These are phyloP conservation scores for Indri indri DNA, from an alignment of 2,113 vertebrate genomes.

Conservation along the genomic window DNA sequence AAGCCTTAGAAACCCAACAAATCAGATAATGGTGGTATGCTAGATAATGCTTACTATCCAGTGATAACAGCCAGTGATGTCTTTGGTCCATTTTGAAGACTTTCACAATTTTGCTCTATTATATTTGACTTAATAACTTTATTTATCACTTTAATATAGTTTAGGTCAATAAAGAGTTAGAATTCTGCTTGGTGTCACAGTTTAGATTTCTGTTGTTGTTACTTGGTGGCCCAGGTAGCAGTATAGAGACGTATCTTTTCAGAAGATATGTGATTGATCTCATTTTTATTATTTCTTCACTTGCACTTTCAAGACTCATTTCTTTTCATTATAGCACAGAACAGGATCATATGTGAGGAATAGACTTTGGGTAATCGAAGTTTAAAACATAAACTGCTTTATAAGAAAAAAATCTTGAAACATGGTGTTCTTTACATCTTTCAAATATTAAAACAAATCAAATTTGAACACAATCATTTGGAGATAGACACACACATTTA, in stretches of 20 bases:
- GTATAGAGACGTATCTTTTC: neutral
- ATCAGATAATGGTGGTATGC: neutral
- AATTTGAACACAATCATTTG: neutral
- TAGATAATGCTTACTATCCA: neutral
- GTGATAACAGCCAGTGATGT: too few relatives aligned
- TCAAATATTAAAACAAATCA: neutral
- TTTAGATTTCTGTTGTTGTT: neutral
- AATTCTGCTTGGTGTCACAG: too few relatives aligned
- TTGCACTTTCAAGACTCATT: neutral
- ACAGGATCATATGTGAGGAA: neutral
- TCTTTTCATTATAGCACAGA: neutral
- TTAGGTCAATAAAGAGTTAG: neutral
- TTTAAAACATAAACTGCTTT: neutral
- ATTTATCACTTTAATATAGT: neutral
- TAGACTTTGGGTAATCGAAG: neutral
- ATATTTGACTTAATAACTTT: neutral
- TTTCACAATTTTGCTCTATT: neutral
- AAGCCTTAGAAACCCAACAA: neutral
- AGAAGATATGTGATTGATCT: neutral
- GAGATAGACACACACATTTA: neutral
- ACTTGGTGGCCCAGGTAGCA: too few relatives aligned
- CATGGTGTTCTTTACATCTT: neutral
- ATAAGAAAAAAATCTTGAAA: neutral
- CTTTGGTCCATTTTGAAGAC: neutral
- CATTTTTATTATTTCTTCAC: neutral